phyloP scores from a whole-genome alignment of 2,113 vertebrate genomes.

The Mirza zaza region DNA sequence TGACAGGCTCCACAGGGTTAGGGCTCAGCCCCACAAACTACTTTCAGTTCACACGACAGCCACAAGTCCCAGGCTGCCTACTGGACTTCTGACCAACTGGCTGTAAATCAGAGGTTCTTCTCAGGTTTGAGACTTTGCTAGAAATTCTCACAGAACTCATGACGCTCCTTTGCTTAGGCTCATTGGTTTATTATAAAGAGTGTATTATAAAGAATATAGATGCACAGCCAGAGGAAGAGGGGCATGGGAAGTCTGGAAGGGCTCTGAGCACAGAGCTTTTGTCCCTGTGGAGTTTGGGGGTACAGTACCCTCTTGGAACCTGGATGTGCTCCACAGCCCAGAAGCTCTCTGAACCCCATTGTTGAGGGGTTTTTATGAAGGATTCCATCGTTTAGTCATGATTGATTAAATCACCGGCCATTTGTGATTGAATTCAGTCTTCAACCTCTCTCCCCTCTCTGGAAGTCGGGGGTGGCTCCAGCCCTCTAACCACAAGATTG shows the following conservation, averaged over 20 bases:
- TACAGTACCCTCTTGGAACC: background rate
- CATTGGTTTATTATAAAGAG: background rate
- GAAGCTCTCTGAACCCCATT: background rate
- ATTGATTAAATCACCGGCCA: background rate
- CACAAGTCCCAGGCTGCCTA: background rate
- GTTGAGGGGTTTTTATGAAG: background rate
- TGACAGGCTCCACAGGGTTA: too few species aligned
- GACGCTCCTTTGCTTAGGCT: background rate
- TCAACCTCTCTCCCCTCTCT: background rate
- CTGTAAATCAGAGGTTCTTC: background rate
- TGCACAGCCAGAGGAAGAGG: background rate
- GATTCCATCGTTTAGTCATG: background rate
- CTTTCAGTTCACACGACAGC: background rate
- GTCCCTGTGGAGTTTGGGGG: background rate
- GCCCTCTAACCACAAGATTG: background rate
- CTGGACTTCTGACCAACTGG: background rate
- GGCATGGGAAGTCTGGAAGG: background rate
- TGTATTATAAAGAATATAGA: background rate
- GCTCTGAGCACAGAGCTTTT: background rate
- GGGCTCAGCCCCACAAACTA: too few species aligned
- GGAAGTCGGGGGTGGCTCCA: background rate
- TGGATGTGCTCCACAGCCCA: background rate
- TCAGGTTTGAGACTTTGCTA: background rate
- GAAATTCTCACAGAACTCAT: background rate
- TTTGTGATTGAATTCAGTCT: background rate